phyloP scores from a whole-genome alignment of 92 coral and sea anemone genomes.

The Anthopleura xanthogrammica region DNA sequence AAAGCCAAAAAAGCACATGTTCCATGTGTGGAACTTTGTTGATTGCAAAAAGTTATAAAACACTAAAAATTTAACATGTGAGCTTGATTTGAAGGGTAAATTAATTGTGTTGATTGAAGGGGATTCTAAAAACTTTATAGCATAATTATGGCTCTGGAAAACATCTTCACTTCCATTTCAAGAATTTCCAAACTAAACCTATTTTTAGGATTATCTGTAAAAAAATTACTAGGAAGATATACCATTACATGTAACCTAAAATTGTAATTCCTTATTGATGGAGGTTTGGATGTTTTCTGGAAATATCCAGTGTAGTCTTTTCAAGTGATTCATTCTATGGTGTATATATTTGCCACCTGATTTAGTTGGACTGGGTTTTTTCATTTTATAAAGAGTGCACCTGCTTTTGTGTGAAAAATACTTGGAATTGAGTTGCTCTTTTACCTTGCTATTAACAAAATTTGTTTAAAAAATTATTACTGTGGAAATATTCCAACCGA shows the following conservation, averaged over 20 bases:
- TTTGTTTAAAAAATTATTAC: no score
- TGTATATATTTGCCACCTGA: background rate
- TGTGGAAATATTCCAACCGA: no score
- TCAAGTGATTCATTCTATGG: no score
- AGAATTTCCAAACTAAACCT: no score
- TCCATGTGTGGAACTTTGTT: no score
- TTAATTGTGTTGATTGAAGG: no score
- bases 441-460: background rate
- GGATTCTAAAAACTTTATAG: no score
- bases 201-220: background rate
- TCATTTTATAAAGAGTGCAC: background rate
- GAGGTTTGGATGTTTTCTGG: background rate
- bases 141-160: no score
- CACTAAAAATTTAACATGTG: background rate
- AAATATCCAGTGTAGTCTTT: background rate
- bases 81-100: background rate
- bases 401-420: background rate
- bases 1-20: no score
- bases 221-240: background rate
- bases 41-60: background rate
- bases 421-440: conserved; percentile 13
- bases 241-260: no score
- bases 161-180: no score
- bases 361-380: background rate
- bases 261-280: background rate